Evolutionary conservation across 2,888 invertebrate genomes (phyloP), one percentile per base, ranked within the genome.

Genomic region (Epinotia demarniana): DNA sequence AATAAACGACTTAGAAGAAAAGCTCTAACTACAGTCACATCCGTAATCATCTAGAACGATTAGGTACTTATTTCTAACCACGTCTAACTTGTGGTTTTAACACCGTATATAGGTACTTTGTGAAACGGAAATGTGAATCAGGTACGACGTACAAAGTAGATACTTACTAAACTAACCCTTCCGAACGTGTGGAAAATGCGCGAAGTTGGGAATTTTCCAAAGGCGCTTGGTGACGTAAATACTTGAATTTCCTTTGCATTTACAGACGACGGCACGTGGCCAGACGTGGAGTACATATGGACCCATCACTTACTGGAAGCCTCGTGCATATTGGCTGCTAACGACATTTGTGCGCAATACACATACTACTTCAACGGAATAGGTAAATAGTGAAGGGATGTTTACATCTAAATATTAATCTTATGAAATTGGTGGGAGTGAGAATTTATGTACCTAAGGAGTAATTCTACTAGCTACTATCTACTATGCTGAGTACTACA

Each of bases 311-410:
- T 88, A 68, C 79, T 82, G 8, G 83, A 93, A 75, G 95, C 96
- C 49, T 89, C 95, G 2, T 96, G 96, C 82, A 89, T 94, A 72
- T 88, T 95, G 83, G 90, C 95, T 1, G 88, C 86, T n/a, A 96
- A 95, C 62, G 95, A 95, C 81, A 94, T 95, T 9, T 96, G 96
- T 82, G 96, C 95, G 2, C 95, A 95, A 79, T 96, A 95, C 83
- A 95, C 95, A 0, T 96, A 95, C 81, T 95, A 90, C 75, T 96
- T 95, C 81, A 94, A 96, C 83, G 95, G 95, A n/a, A 88, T 87
- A 77, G 93, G 96, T 96, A 87, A 92, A 92, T 87, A 53, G 49
- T 53, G n/a, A 53, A 53, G 13, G 16, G n/a, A n/a, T 1, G 6
- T 33, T 2, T 33, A 33, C 6, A 33, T 4, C 33, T 33, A 33